phyloP scores from a whole-genome alignment of 1,140 invertebrate genomes.

The Drosophila asahinai region DNA sequence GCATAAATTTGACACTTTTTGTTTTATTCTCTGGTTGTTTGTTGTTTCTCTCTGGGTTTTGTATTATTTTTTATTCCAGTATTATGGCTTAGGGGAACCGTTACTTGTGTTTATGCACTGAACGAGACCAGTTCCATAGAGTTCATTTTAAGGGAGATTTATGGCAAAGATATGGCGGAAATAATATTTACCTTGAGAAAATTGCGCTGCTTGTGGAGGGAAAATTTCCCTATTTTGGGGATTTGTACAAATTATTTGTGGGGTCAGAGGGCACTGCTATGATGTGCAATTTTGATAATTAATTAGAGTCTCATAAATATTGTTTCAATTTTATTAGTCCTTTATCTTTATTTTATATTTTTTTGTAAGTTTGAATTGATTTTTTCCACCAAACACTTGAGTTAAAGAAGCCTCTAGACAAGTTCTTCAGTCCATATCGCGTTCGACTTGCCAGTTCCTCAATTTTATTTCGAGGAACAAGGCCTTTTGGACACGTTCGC shows the following conservation, averaged over 20 bases:
- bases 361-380: neutral
- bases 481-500: slow-evolving; percentile 55
- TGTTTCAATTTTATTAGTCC: neutral
- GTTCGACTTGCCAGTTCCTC: slow-evolving; percentile 4
- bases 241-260: slow-evolving; percentile 8
- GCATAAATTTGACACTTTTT: slow-evolving; percentile 77
- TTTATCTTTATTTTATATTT: neutral
- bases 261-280: neutral
- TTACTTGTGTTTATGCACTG: slow-evolving; percentile 52
- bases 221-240: slow-evolving; percentile 1
- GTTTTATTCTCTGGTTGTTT: slow-evolving; percentile 32
- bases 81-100: slow-evolving; percentile 35
- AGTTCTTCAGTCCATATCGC: slow-evolving; percentile 24
- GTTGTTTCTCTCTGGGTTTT: slow-evolving; percentile 17
- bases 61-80: slow-evolving; percentile 45
- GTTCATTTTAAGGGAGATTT: slow-evolving; percentile 62
- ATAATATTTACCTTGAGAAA: slow-evolving; percentile 66
- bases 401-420: neutral
- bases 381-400: slow-evolving; percentile 17
- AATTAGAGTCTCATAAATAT: neutral
- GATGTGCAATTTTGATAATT: neutral
- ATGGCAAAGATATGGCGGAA: slow-evolving; percentile 45
- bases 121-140: slow-evolving; percentile 29
- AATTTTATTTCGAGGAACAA: slow-evolving; percentile 22
- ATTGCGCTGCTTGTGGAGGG: slow-evolving; percentile 10